Evolutionary conservation across 2,113 vertebrate species (phyloP), one percentile per base, ranked within the genome.

Genomic region (Regulus satrapa): DNA sequence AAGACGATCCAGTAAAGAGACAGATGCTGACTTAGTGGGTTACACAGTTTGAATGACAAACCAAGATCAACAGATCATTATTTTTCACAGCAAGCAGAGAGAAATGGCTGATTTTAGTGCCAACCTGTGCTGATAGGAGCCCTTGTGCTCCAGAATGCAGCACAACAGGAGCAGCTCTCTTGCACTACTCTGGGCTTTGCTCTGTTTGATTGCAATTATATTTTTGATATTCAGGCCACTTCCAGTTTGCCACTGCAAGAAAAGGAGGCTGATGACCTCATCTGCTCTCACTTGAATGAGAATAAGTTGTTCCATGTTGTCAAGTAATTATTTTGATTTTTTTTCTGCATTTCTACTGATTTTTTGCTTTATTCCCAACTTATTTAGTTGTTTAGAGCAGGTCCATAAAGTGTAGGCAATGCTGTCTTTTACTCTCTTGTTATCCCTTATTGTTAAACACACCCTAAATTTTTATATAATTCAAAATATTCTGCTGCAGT

Each of bases 11-110:
- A 83, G 38, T n/a, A 67, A 85, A 63, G 80, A 96, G 93, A 48
- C 96, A 97, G 95, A 78, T 94, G 93, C 88, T 95, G 80, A 5
- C 94, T 95, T 96, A 21, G 48, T 95, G 81, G 92, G 94, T 49
- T 55, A 79, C 79, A 83, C n/a, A 51, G 92, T 95, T 81, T 96
- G 96, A 97, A 89, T 94, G 94, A 96, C 89, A 97, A 91, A 92
- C 82, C 77, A 91, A 97, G 90, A 97, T 95, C 92, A 95, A 93
- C 89, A 96, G 93, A 97, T 96, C 96, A 91, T 97, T 97, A 96
- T 95, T 96, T 97, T 97, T 97, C 97, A 94, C 92, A 97, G 96
- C 96, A 94, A 97, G 94, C 56, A 89, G 67, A 83, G 89, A 95
- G 91, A 84, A 88, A 66, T 59, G 73, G 68, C 85, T 92, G 86